Percentiles rank a stretch among this genome's conserved stretches.
Conservation (phyloP, 2,113 vertebrate genomes). For the Neogobius melanostomus region DNA sequence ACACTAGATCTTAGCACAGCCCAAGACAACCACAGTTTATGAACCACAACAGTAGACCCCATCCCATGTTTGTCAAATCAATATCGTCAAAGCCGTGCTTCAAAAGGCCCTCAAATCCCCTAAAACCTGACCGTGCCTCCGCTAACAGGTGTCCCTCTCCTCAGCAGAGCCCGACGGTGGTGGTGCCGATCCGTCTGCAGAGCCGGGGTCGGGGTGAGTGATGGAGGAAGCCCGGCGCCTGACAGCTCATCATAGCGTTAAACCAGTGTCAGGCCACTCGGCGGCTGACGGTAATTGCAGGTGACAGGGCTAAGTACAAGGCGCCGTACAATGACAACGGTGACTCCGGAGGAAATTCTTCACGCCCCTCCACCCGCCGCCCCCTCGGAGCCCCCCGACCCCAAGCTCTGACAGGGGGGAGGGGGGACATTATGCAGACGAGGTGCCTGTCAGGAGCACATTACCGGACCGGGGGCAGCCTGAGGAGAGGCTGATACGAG, state of each 20-base stretch:
- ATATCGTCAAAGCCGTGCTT: background rate
- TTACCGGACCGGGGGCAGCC: conserved; percentile 23
- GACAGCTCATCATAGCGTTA: conserved; percentile 65
- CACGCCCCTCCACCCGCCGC: conserved; percentile 32
- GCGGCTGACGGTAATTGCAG: conserved; percentile 72
- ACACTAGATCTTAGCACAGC: too few species aligned
- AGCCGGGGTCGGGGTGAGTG: conserved; percentile 23
- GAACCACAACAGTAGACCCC: too few species aligned
- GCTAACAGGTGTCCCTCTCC: background rate
- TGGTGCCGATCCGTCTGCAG: conserved; percentile 5
- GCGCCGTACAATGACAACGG: conserved; percentile 66
- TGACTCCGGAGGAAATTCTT: conserved; percentile 70
- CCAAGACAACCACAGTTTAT: too few species aligned
- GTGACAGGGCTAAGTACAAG: conserved; percentile 74
- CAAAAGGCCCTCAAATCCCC: background rate
- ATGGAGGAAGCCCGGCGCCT: conserved; percentile 34
- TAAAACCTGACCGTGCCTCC: background rate
- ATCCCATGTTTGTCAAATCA: too few species aligned
- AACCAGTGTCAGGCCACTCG: conserved; percentile 61
- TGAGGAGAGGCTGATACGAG: conserved; percentile 8
- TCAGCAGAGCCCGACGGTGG: background rate
- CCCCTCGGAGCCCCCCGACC: conserved; percentile 19
- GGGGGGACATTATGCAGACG: conserved; percentile 59
- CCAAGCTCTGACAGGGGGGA: conserved; percentile 56
- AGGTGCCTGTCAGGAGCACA: conserved; percentile 45